Percentiles rank a stretch among this genome's conserved stretches.
These are phyloP conservation scores for Camelus dromedarius DNA, from an alignment of 2,113 vertebrate genomes.

Conservation along the genomic window DNA sequence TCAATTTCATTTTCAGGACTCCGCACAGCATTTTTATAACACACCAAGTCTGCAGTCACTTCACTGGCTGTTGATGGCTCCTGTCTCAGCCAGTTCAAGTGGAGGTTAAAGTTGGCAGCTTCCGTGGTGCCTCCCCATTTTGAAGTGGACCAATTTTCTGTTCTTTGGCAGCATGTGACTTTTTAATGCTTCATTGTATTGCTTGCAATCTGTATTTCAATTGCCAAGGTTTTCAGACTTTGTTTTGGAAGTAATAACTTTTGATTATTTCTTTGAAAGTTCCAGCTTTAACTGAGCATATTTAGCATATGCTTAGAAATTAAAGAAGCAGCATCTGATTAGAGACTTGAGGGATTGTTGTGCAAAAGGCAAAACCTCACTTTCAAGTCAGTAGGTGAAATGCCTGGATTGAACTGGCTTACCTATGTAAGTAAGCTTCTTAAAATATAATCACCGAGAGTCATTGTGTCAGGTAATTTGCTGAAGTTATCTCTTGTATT, in stretches of 20 bases:
- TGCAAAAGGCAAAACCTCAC: not conserved
- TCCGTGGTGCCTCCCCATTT: slow-evolving; percentile 85
- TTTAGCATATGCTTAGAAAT: slow-evolving; percentile 27
- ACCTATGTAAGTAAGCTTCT: not conserved
- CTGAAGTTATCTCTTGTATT: not conserved
- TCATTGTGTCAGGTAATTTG: not conserved
- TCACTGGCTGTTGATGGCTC: not conserved
- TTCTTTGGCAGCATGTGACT: slow-evolving; percentile 96
- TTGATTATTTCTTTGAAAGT: slow-evolving; percentile 95
- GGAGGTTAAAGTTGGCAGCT: not conserved
- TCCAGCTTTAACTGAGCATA: slow-evolving; percentile 93
- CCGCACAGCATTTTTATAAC: not conserved
- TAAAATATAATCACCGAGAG: not conserved
- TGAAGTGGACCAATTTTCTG: slow-evolving; percentile 95
- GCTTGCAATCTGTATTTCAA: slow-evolving; percentile 95
- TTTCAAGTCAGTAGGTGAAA: slow-evolving; percentile 21
- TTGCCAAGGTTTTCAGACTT: slow-evolving; percentile 96
- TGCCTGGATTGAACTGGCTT: not conserved
- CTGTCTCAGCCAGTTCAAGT: not conserved
- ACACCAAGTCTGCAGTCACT: not conserved
- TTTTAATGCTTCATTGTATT: slow-evolving; percentile 95
- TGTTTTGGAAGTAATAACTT: slow-evolving; percentile 95
- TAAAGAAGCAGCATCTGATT: not conserved
- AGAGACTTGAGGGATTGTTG: not conserved
- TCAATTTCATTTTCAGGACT: slow-evolving; percentile 18